Conservation (phyloP, 2,113 vertebrate species). For the Salvator merianae region DNA sequence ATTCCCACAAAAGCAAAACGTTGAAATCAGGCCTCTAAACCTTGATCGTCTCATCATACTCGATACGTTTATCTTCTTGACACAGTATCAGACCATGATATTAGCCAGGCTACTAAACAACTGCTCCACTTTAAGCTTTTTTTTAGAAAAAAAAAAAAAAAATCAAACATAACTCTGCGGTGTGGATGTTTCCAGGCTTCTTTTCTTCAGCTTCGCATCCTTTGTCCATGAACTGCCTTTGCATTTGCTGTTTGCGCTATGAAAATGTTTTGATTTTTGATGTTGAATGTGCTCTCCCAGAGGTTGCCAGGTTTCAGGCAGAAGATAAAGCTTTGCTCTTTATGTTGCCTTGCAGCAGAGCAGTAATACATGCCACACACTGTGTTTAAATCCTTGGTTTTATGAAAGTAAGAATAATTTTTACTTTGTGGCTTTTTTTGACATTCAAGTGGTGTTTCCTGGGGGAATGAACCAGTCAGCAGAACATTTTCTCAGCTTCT, state of each 20-base stretch:
- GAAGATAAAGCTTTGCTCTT: conserved; percentile 66
- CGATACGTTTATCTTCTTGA: not conserved
- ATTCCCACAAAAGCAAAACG: not conserved
- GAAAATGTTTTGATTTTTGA: conserved; percentile 67
- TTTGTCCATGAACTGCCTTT: conserved; percentile 64
- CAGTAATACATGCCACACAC: conserved; percentile 51
- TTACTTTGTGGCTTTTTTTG: conserved; percentile 55
- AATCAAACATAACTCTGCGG: not conserved
- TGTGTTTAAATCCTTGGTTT: conserved; percentile 53
- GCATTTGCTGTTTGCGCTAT: conserved; percentile 56
- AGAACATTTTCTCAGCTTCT: conserved; percentile 45
- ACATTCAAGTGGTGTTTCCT: conserved; percentile 49
- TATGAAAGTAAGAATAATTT: conserved; percentile 58
- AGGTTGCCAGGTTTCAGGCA: conserved; percentile 44
- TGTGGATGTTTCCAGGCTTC: conserved; percentile 51
- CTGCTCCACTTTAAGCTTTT: conserved; percentile 28
- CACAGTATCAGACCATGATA: not conserved
- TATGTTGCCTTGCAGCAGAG: conserved; percentile 52
- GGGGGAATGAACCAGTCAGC: conserved; percentile 25
- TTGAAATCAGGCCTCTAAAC: not conserved
- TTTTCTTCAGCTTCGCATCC: conserved; percentile 37
- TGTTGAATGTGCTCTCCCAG: conserved; percentile 56
- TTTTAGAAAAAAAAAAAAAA: conserved; percentile 2
- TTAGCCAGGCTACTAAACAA: not conserved
- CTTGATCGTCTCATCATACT: not conserved